Percentiles rank a stretch among this genome's conserved stretches.
Conservation (phyloP, 2,888 invertebrate genomes). For the Dioctria rufipes region DNA sequence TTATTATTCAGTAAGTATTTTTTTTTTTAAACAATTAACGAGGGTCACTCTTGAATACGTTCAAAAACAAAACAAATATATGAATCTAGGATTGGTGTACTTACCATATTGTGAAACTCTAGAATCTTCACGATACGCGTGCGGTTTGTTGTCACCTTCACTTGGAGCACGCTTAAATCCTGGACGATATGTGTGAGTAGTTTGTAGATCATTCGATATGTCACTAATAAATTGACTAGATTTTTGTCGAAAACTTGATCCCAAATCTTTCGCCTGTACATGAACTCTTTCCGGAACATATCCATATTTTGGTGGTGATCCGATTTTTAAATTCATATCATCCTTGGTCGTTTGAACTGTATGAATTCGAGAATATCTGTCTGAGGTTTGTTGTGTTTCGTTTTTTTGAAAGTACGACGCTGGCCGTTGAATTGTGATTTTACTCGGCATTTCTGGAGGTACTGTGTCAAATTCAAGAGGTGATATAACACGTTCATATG, state of each 20-base stretch:
- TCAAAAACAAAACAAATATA: no score
- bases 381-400: slow-evolving; percentile 17
- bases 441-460: slow-evolving; percentile 71
- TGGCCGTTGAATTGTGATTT: slow-evolving; percentile 66
- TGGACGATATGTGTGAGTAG: slow-evolving; percentile 67
- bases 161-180: slow-evolving; percentile 70
- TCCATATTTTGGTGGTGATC: slow-evolving; percentile 76
- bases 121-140: slow-evolving; percentile 81
- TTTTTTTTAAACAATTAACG: no score
- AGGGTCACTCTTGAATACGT: no score
- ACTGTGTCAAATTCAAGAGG: slow-evolving; percentile 77
- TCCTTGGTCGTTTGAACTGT: slow-evolving; percentile 62
- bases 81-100: slow-evolving; percentile 62
- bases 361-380: slow-evolving; percentile 28
- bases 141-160: slow-evolving; percentile 73
- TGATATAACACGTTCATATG: slow-evolving; percentile 73
- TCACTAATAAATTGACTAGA: slow-evolving; percentile 79
- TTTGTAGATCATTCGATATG: slow-evolving; percentile 76
- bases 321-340: slow-evolving; percentile 72
- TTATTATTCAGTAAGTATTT: no score
- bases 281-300: slow-evolving; percentile 71
- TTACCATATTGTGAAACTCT: slow-evolving; percentile 81
- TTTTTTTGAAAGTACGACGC: slow-evolving; percentile 54
- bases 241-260: slow-evolving; percentile 78
- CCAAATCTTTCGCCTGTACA: slow-evolving; percentile 78